These are phyloP conservation scores for Zophobas atratus DNA, from an alignment of 1,140 invertebrate species.

Conservation along the genomic window DNA sequence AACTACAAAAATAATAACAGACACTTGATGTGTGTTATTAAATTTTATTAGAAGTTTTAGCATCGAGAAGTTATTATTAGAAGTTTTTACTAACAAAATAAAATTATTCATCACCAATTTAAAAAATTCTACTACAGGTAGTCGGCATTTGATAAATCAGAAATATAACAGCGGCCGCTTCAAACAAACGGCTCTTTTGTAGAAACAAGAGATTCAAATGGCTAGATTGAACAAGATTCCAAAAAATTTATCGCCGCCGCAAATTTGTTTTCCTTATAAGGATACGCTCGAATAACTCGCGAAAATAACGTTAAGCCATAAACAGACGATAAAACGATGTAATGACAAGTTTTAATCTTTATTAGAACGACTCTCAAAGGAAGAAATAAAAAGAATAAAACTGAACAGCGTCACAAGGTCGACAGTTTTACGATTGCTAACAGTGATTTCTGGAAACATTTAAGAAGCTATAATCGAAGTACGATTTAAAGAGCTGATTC, in stretches of 20 bases:
- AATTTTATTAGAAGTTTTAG: no score
- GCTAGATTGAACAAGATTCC: background rate
- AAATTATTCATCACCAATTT: background rate
- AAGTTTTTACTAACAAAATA: no score
- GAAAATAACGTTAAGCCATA: slow-evolving; percentile 25
- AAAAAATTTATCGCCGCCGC: slow-evolving; percentile 13
- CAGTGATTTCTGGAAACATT: slow-evolving; percentile 29
- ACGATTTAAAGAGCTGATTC: background rate
- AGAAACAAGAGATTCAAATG: slow-evolving; percentile 12
- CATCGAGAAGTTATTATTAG: no score
- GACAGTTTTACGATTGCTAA: slow-evolving; percentile 11
- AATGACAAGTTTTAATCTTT: slow-evolving; percentile 42
- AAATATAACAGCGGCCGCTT: slow-evolving; percentile 10
- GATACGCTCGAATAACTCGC: slow-evolving; percentile 11
- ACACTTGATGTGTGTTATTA: no score
- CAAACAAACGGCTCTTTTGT: slow-evolving; percentile 14
- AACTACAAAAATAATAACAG: no score
- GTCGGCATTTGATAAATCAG: background rate
- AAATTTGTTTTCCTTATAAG: slow-evolving; percentile 37
- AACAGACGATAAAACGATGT: slow-evolving; percentile 40
- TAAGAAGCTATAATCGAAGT: background rate
- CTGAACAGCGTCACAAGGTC: background rate
- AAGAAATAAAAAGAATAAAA: slow-evolving; percentile 14
- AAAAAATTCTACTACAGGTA: slow-evolving; percentile 2
- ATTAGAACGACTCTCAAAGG: slow-evolving; percentile 21